phyloP scores from a whole-genome alignment of 2,113 vertebrate genomes.

The Motacilla tschutschensis region DNA sequence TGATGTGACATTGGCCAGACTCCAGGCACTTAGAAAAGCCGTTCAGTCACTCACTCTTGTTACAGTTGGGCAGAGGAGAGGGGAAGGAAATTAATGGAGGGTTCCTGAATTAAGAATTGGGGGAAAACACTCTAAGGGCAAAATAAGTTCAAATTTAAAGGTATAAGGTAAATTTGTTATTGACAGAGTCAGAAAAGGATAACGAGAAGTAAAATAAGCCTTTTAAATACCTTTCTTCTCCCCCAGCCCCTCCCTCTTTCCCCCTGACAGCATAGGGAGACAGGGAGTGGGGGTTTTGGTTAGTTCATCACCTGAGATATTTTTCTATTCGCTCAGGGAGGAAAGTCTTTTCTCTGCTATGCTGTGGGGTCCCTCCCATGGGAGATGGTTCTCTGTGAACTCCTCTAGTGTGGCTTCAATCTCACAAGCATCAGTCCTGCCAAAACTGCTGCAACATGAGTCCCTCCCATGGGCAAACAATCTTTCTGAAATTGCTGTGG shows the following conservation, averaged over 20 bases:
- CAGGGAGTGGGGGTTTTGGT: not conserved
- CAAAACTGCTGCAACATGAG: not conserved
- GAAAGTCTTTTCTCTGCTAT: not conserved
- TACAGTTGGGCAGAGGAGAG: not conserved
- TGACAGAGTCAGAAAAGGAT: not conserved
- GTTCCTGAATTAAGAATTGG: not conserved
- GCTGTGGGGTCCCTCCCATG: not conserved
- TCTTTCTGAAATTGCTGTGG: not conserved
- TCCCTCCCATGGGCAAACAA: not conserved
- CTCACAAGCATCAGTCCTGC: not conserved
- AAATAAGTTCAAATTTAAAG: not conserved
- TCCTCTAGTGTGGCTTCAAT: not conserved
- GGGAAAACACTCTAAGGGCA: not conserved
- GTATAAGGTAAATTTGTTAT: not conserved
- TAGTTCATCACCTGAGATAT: not conserved
- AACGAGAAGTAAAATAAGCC: not conserved
- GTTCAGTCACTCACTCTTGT: not conserved
- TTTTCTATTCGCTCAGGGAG: not conserved
- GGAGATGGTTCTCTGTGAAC: not conserved
- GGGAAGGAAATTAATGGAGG: not conserved
- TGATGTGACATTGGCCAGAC: not conserved
- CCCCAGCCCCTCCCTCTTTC: not conserved
- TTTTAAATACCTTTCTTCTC: not conserved
- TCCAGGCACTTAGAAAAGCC: not conserved
- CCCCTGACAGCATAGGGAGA: not conserved